Conservation (phyloP, 2,113 vertebrate genomes). For the Myodes glareolus region DNA sequence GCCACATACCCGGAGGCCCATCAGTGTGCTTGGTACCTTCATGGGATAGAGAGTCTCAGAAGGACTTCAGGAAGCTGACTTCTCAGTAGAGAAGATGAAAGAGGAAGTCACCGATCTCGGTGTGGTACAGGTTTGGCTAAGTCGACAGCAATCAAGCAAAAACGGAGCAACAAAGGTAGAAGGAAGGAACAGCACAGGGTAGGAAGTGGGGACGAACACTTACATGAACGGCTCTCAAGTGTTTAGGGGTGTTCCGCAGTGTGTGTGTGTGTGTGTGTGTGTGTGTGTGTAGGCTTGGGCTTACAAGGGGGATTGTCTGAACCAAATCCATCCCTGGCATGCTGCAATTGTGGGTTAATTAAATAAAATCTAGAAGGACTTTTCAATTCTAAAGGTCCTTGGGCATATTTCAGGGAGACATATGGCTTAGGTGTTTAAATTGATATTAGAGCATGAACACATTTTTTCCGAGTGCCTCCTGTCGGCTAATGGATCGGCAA, state of each 20-base stretch:
- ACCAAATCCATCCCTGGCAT: no score
- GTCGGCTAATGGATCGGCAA: neutral
- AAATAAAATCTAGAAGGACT: neutral
- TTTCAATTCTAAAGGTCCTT: neutral
- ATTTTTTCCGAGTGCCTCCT: neutral
- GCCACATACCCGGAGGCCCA: neutral
- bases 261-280: no score
- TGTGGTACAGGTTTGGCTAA: neutral
- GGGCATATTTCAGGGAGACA: neutral
- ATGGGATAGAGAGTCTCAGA: neutral
- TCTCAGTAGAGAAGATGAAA: neutral
- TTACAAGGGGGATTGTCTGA: neutral
- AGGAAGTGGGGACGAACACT: neutral
- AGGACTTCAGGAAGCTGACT: neutral
- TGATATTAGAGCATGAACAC: neutral
- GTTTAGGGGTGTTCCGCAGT: neutral
- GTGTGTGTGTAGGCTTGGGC: neutral
- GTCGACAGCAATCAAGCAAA: neutral
- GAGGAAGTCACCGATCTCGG: neutral
- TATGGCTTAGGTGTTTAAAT: neutral
- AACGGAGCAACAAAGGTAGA: no score
- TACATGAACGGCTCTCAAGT: neutral
- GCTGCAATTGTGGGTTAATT: neutral
- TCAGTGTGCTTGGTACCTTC: neutral
- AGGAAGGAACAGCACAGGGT: neutral